phyloP scores from a whole-genome alignment of 1,140 invertebrate species.

The Euschistus heros region DNA sequence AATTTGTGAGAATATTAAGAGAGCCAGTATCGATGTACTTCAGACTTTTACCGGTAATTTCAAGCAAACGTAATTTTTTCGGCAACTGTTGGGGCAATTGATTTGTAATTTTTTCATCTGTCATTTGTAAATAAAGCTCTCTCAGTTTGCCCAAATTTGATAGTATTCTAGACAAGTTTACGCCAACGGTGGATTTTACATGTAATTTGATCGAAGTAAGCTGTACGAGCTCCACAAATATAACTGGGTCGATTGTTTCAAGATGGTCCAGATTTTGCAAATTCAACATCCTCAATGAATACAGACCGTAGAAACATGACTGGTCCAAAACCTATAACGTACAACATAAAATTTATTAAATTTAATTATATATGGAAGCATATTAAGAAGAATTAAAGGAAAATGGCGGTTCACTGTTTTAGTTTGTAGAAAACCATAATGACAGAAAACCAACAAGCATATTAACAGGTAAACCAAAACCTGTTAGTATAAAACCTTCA shows the following conservation, averaged over 20 bases:
- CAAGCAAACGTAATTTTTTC: conserved; percentile 65
- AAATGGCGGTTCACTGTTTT: too few species aligned
- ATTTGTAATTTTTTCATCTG: conserved; percentile 53
- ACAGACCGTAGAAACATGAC: conserved; percentile 34
- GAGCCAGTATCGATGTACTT: conserved; percentile 57
- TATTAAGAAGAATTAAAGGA: too few species aligned
- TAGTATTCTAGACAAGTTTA: conserved; percentile 47
- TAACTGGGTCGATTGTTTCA: conserved; percentile 35
- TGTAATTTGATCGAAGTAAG: neutral
- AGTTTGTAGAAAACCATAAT: too few species aligned
- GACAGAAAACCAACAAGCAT: too few species aligned
- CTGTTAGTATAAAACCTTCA: too few species aligned
- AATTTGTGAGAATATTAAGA: conserved; percentile 47
- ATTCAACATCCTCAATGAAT: conserved; percentile 32
- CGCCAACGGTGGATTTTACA: conserved; percentile 22
- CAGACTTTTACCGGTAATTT: conserved; percentile 62
- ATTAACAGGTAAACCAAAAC: too few species aligned
- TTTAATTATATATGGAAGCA: too few species aligned
- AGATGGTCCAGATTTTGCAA: conserved; percentile 32
- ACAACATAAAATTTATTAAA: neutral
- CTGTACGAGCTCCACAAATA: conserved; percentile 28
- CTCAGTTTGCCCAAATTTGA: conserved; percentile 45
- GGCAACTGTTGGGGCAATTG: conserved; percentile 39
- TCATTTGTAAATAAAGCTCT: conserved; percentile 57
- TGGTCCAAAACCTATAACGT: conserved; percentile 33